Percentiles rank a stretch among this genome's conserved stretches.
Conservation (phyloP, 1,140 invertebrate genomes). For the Battus philenor region DNA sequence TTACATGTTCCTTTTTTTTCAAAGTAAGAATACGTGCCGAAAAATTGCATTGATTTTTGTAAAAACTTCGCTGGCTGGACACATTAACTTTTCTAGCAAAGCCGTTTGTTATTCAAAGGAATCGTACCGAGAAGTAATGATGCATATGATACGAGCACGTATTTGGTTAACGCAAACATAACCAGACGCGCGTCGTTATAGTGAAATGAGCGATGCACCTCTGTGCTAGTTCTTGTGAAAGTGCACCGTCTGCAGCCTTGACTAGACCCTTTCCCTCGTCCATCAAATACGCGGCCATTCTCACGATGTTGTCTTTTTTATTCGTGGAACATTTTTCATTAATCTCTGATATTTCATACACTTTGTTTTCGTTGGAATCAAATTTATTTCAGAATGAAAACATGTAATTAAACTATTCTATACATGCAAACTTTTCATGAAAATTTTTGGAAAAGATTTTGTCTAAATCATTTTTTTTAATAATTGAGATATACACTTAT, state of each 20-base stretch:
- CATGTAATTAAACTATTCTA: no score
- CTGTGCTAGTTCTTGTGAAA: constrained; percentile 59
- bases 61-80: no score
- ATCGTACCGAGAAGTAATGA: neutral
- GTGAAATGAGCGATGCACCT: constrained; percentile 36
- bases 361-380: no score
- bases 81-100: neutral
- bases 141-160: neutral
- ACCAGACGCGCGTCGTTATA: constrained; percentile 6
- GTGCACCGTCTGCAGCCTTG: constrained; percentile 66
- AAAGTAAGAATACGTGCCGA: no score
- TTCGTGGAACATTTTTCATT: constrained; percentile 57
- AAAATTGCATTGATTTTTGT: constrained; percentile 14
- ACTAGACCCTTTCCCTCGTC: constrained; percentile 67
- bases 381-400: no score
- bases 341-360: constrained; percentile 42
- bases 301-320: constrained; percentile 46
- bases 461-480: no score
- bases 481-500: no score
- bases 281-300: constrained; percentile 52
- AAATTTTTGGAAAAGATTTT: no score
- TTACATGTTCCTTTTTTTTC: no score
- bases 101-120: neutral
- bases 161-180: constrained; percentile 1
- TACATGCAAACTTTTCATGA: no score